phyloP scores from a whole-genome alignment of 2,113 vertebrate species.

The Copsychus sechellarum region DNA sequence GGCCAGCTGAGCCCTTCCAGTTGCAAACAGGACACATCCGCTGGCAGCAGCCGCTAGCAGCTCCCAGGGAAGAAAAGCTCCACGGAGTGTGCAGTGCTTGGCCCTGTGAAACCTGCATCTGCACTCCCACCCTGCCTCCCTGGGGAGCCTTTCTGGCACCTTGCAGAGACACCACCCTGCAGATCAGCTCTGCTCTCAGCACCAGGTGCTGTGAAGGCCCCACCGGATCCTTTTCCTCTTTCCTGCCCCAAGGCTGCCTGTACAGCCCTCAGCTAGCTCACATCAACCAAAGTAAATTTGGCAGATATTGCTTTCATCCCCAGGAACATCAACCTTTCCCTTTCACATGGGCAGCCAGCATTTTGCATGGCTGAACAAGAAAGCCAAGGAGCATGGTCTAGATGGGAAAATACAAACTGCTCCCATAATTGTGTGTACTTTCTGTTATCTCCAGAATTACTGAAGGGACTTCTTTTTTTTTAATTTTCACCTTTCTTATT shows the following conservation, averaged over 20 bases:
- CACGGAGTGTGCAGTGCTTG: rapidly evolving
- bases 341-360: neutral
- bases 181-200: neutral
- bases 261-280: neutral
- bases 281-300: neutral
- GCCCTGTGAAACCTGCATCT: no score
- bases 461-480: neutral
- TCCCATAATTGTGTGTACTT: neutral
- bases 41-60: neutral
- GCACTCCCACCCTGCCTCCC: rapidly evolving
- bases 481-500: neutral
- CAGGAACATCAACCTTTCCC: neutral
- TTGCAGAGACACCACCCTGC: neutral
- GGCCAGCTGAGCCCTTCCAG: neutral
- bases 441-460: neutral
- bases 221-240: neutral
- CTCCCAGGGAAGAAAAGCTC: neutral
- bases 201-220: neutral
- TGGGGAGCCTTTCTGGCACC: neutral
- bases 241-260: neutral
- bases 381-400: rapidly evolving
- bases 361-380: rapidly evolving
- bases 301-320: neutral
- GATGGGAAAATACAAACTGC: neutral
- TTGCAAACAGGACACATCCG: neutral